Percentiles rank a stretch among this genome's conserved stretches.
Evolutionary conservation across 2,113 vertebrate species (phyloP).

Genomic region (Mormoops blainvillei): DNA sequence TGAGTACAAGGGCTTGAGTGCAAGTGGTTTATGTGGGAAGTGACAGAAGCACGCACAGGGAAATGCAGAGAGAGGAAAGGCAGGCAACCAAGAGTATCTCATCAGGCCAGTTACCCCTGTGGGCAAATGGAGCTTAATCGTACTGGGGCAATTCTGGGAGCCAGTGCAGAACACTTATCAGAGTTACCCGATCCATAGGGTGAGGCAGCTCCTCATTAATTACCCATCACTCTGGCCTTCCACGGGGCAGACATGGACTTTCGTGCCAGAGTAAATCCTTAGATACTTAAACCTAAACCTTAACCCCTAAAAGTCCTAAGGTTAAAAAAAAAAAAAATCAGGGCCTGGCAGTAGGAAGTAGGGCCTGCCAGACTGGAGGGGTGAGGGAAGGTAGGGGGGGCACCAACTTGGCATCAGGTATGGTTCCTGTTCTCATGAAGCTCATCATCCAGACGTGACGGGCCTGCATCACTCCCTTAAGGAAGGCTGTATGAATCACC

Average conservation of each 20-base stretch:
- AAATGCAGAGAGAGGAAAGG: not conserved
- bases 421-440: not conserved
- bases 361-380: not conserved
- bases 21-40: not conserved
- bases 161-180: rapidly evolving
- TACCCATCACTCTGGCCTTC: not conserved
- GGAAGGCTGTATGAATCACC: not conserved
- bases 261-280: not conserved
- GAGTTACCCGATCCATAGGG: too few species aligned
- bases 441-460: not conserved
- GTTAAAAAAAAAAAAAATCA: not conserved
- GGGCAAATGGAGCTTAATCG: not conserved
- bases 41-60: not conserved
- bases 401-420: rapidly evolving
- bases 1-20: not conserved
- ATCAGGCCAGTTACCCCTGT: not conserved
- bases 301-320: not conserved
- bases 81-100: too few species aligned
- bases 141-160: not conserved
- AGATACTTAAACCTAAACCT: not conserved
- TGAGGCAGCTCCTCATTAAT: not conserved
- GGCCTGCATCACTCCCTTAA: not conserved
- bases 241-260: not conserved
- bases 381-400: not conserved
- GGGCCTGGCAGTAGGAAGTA: not conserved